These are phyloP conservation scores for Drosophila fuyamai DNA, from an alignment of 1,140 invertebrate species.

Conservation along the genomic window DNA sequence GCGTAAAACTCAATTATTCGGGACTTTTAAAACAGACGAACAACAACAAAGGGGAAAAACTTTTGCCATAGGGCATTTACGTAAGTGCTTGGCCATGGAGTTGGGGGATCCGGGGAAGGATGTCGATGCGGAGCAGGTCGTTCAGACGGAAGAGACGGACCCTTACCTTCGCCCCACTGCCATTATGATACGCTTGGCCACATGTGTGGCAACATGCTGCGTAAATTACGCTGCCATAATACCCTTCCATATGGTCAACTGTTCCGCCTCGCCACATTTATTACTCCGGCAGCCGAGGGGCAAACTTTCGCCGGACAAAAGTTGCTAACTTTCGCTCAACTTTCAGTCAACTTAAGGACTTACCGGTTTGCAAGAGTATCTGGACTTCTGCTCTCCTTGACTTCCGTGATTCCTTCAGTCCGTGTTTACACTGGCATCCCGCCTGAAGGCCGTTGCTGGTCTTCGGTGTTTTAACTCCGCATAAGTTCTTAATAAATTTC, in stretches of 20 bases:
- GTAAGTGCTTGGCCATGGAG: slow-evolving; percentile 58
- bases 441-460: slow-evolving; percentile 23
- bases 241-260: slow-evolving; percentile 52
- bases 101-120: slow-evolving; percentile 1
- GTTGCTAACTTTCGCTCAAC: slow-evolving; percentile 36
- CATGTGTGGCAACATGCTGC: slow-evolving; percentile 60
- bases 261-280: slow-evolving; percentile 30
- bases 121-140: slow-evolving; percentile 15
- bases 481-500: slow-evolving; percentile 66
- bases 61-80: slow-evolving; percentile 64
- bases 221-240: slow-evolving; percentile 59
- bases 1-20: slow-evolving; percentile 71
- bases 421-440: not conserved
- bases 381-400: slow-evolving; percentile 24
- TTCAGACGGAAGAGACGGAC: slow-evolving; percentile 18
- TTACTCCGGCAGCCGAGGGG: slow-evolving; percentile 23
- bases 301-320: slow-evolving; percentile 23
- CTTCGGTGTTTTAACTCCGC: slow-evolving; percentile 52
- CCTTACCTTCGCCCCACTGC: slow-evolving; percentile 15
- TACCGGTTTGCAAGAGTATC: slow-evolving; percentile 40
- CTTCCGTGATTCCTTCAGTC: not conserved
- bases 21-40: slow-evolving; percentile 64
- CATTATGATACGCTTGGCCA: slow-evolving; percentile 48
- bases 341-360: slow-evolving; percentile 28
- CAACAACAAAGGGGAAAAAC: slow-evolving; percentile 61